Evolutionary conservation across 2,888 invertebrate genomes (phyloP).

Genomic region (Heliconius aoede): DNA sequence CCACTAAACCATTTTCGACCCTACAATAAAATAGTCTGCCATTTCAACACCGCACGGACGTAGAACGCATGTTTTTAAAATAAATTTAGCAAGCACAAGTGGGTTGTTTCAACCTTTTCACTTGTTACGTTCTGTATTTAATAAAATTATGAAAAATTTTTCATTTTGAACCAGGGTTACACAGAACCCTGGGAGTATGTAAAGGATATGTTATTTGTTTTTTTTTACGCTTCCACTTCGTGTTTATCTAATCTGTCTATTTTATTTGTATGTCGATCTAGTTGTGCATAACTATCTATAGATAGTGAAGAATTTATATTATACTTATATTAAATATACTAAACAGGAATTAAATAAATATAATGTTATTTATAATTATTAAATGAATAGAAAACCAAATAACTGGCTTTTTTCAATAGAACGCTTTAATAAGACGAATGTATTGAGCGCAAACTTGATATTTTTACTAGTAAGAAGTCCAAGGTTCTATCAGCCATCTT

Average conservation of each 20-base stretch:
- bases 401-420: no score
- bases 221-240: not conserved
- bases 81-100: slow-evolving; percentile 60
- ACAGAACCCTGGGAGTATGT: not conserved
- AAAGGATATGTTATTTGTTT: not conserved
- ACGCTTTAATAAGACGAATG: no score
- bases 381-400: no score
- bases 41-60: slow-evolving; percentile 74
- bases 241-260: not conserved
- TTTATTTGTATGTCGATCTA: not conserved
- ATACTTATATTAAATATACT: not conserved
- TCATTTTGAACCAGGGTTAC: not conserved
- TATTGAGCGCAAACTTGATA: no score
- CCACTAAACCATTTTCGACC: slow-evolving; percentile 76
- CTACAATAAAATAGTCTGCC: slow-evolving; percentile 73
- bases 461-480: no score
- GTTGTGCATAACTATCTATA: not conserved
- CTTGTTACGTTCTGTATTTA: slow-evolving; percentile 44
- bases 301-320: not conserved
- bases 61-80: slow-evolving; percentile 64
- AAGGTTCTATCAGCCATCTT: no score
- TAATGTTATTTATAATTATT: no score
- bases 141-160: slow-evolving; percentile 27
- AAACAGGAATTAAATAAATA: not conserved
- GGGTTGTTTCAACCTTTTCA: slow-evolving; percentile 37